Conservation (phyloP, 1,140 invertebrate species). For the Cataglyphis hispanica region DNA sequence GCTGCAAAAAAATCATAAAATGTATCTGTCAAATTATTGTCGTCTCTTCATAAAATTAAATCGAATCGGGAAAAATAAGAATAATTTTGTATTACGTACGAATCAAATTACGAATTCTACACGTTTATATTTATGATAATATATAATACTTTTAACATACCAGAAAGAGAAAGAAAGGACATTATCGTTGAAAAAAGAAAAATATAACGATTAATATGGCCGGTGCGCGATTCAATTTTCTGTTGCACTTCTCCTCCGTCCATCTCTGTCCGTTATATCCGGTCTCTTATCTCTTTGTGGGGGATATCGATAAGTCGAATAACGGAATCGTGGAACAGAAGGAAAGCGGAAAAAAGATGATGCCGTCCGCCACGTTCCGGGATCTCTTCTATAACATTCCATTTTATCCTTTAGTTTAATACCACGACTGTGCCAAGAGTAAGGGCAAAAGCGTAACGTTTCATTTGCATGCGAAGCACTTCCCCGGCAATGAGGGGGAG, state of each 20-base stretch:
- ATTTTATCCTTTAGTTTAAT: slow-evolving; percentile 52
- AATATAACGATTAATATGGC: neutral
- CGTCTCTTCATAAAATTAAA: neutral
- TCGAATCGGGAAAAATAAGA: neutral
- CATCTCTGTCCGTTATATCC: neutral
- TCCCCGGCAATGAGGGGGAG: slow-evolving; percentile 11
- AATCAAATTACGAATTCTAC: neutral
- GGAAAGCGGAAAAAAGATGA: slow-evolving; percentile 4
- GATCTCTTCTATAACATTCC: slow-evolving; percentile 43
- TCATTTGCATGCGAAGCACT: slow-evolving; percentile 69
- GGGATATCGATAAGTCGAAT: slow-evolving; percentile 61
- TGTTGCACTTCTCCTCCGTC: neutral
- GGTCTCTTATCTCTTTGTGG: neutral
- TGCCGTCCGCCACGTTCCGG: neutral
- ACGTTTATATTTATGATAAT: slow-evolving; percentile 4
- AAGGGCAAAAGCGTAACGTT: slow-evolving; percentile 50
- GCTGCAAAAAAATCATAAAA: neutral
- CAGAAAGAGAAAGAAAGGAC: too few species aligned
- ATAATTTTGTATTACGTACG: neutral
- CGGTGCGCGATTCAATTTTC: neutral
- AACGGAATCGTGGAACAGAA: slow-evolving; percentile 37
- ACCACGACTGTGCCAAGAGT: slow-evolving; percentile 38
- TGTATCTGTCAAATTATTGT: neutral
- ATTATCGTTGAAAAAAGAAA: neutral
- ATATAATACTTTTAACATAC: too few species aligned